Evolutionary conservation across 37 sponge, comb jelly and placozoan species (phyloP), one percentile per base, ranked within the genome.

Genomic region (Halichondria panicea): DNA sequence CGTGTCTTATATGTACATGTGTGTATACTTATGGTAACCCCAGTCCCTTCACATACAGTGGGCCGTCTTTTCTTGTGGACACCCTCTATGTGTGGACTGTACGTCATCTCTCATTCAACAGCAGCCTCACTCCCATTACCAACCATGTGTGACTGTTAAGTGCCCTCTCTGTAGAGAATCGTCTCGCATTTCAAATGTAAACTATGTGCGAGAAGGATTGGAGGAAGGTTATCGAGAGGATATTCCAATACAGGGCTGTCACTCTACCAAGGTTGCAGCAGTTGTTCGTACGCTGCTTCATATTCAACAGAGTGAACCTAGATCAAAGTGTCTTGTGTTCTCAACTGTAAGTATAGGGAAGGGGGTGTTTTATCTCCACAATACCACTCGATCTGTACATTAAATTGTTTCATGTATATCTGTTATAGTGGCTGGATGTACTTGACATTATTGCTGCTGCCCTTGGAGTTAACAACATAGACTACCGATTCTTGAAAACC

Each of bases 51-150:
- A 21, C 41, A 4, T 19, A 4, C 68, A 93, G 94, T 90, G 91
- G 91, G 73, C 67, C 0, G 75, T 93, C 56, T 72, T 93, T 27
- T 56, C 91, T 7, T 93, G 94, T 75, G 91, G 91, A 21, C 94
- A 93, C 58, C 62, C 79, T 32, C 27, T 87, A 56, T 93, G 94
- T 54, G 31, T 66, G 38, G 74, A 79, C 54, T 93, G 94, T 59
- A 56, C 36, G 13, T 40, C 61, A 55, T 41, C n/a, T 30, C 18
- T 72, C 32, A 64, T 45, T 52, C 46, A 46, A 52, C 63, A 52
- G 2, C 37, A 39, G n/a, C 7, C 3, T 11, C 3, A 2, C 52
- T 0, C 7, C 8, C 40, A 68, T 43, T 18, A 35, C 38, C 25
- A 18, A 21, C 19, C 9, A 25, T 13, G 33, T 21, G 61, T 76